Evolutionary conservation across 2,797 vertebrate species (phyloP).

Genomic region (Epinephelus coioides): DNA sequence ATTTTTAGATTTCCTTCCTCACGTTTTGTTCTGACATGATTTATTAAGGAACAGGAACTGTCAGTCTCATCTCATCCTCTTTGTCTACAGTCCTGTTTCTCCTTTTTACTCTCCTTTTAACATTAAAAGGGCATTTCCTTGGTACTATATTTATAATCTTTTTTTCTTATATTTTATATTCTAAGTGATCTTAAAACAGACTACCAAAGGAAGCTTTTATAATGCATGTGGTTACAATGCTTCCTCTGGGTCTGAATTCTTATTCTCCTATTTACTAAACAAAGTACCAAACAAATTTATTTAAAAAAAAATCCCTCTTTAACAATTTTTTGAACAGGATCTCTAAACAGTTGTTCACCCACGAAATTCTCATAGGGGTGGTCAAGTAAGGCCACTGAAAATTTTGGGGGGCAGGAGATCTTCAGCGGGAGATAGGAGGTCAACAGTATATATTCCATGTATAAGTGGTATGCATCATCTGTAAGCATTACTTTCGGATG

Average conservation of each 20-base stretch:
- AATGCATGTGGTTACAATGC: background rate
- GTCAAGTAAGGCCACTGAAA: too few relatives aligned
- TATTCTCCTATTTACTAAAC: background rate
- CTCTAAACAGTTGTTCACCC: too few relatives aligned
- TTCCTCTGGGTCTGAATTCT: background rate
- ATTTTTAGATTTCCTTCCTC: slow-evolving; percentile 39
- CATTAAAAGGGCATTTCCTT: slow-evolving; percentile 13
- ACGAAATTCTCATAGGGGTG: too few relatives aligned
- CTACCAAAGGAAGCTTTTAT: background rate
- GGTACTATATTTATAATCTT: background rate
- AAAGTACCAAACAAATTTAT: background rate
- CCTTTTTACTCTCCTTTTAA: background rate
- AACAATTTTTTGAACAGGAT: too few relatives aligned
- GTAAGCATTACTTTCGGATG: too few relatives aligned
- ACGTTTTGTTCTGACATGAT: slow-evolving; percentile 36
- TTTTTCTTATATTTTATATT: background rate
- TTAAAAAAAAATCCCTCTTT: background rate
- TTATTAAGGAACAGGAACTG: slow-evolving; percentile 29
- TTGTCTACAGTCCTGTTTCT: slow-evolving; percentile 1
- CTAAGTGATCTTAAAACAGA: background rate
- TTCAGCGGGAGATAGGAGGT: too few relatives aligned
- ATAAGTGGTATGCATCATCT: too few relatives aligned
- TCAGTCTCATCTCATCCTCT: slow-evolving; percentile 39
- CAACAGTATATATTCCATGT: too few relatives aligned
- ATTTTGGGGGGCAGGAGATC: too few relatives aligned